Percentiles rank a stretch among this genome's conserved stretches.
Evolutionary conservation across 1,140 invertebrate genomes (phyloP).

Genomic region (Drosophila setifemur): DNA sequence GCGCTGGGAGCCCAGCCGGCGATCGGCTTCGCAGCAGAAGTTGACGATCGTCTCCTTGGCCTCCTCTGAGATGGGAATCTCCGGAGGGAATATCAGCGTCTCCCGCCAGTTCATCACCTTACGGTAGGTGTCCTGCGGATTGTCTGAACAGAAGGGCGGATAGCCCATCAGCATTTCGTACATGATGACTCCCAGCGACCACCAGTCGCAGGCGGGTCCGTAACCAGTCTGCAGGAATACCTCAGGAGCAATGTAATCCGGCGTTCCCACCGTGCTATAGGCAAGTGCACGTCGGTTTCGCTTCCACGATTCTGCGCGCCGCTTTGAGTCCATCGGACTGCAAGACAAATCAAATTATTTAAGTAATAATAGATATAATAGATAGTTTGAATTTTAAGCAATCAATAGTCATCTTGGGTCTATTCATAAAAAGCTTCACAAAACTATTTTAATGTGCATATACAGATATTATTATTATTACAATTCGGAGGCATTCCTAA

Average conservation of each 20-base stretch:
- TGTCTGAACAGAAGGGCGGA: slow-evolving; percentile 99
- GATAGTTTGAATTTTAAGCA: too few relatives aligned
- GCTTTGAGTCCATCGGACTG: slow-evolving; percentile 97
- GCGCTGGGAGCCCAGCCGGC: slow-evolving; percentile 93
- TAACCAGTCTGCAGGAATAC: slow-evolving; percentile 98
- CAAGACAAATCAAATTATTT: neutral
- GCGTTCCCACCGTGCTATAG: slow-evolving; percentile 98
- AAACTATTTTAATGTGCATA: neutral
- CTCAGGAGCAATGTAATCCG: slow-evolving; percentile 99
- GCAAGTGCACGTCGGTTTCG: slow-evolving; percentile 96
- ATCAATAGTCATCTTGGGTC: too few relatives aligned
- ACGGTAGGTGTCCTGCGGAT: slow-evolving; percentile 99
- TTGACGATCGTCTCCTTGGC: slow-evolving; percentile 92
- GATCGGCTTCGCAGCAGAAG: slow-evolving; percentile 97
- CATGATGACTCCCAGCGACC: slow-evolving; percentile 99
- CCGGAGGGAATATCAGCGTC: slow-evolving; percentile 98
- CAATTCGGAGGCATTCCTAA: too few relatives aligned
- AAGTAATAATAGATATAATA: neutral
- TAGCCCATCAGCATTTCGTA: slow-evolving; percentile 99
- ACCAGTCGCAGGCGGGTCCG: slow-evolving; percentile 98
- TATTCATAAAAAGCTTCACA: too few relatives aligned
- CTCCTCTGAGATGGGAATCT: slow-evolving; percentile 98
- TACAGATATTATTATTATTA: too few relatives aligned
- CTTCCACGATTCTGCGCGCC: slow-evolving; percentile 99
- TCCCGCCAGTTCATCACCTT: slow-evolving; percentile 99